phyloP scores from a whole-genome alignment of 2,888 invertebrate species.

The Himalopsyche kuldschensis region DNA sequence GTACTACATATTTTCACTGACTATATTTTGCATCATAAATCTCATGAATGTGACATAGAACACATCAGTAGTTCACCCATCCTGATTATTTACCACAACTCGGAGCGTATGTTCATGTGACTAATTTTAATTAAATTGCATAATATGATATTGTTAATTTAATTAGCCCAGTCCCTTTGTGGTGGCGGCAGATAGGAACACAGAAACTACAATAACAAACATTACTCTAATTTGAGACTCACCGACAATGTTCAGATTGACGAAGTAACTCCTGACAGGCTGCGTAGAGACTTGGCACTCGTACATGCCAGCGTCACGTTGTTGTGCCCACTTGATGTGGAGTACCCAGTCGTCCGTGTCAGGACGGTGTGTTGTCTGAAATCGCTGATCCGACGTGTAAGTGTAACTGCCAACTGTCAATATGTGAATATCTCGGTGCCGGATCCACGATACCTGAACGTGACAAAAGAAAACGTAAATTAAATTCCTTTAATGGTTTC shows the following conservation, averaged over 20 bases:
- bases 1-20: too few species aligned
- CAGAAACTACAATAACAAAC: background rate
- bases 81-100: too few species aligned
- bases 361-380: constrained; percentile 67
- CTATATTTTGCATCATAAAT: too few species aligned
- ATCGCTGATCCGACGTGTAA: constrained; percentile 77
- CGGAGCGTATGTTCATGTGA: background rate
- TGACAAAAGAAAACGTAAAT: background rate
- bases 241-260: constrained; percentile 77
- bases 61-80: too few species aligned
- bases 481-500: background rate
- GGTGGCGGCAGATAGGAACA: background rate
- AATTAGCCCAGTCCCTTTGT: background rate
- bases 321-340: constrained; percentile 71
- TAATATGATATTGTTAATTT: background rate
- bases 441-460: constrained; percentile 74
- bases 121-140: background rate
- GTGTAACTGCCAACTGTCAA: constrained; percentile 73
- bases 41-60: too few species aligned
- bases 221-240: constrained; percentile 46
- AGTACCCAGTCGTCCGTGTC: constrained; percentile 71
- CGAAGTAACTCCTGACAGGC: constrained; percentile 75
- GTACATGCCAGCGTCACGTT: constrained; percentile 69
- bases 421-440: constrained; percentile 77
- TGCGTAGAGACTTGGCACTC: constrained; percentile 84